phyloP scores from a whole-genome alignment of 2,888 invertebrate species.

The Meta bourneti region DNA sequence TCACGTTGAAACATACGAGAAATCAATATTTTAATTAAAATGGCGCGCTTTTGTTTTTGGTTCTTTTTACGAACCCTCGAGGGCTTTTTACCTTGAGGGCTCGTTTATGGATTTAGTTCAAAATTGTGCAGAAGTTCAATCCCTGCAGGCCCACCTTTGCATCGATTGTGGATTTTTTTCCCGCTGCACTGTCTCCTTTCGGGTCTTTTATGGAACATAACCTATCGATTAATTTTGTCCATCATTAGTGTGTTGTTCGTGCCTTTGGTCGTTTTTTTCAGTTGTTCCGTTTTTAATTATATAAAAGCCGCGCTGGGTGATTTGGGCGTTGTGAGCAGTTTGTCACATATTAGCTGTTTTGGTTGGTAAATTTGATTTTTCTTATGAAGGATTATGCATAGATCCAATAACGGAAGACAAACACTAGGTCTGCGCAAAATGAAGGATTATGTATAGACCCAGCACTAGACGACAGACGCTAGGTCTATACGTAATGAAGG shows the following conservation, averaged over 20 bases:
- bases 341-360: not conserved
- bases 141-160: not conserved
- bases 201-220: not conserved
- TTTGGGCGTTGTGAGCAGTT: not conserved
- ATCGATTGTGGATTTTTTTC: not conserved
- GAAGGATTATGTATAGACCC: no score
- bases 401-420: no score
- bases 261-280: not conserved
- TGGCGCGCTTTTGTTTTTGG: not conserved
- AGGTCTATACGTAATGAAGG: no score
- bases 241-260: not conserved
- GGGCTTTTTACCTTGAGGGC: not conserved
- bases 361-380: not conserved
- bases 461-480: no score
- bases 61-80: constrained; percentile 6
- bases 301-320: not conserved
- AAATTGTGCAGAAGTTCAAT: not conserved
- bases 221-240: not conserved
- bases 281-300: not conserved
- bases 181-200: not conserved
- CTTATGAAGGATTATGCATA: not conserved
- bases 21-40: constrained; percentile 69
- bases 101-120: not conserved
- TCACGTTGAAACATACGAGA: constrained; percentile 16
- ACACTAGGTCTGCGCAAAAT: no score